Percentiles rank a stretch among this genome's conserved stretches.
Evolutionary conservation across 2,113 vertebrate species (phyloP).

Genomic region (Tinamus guttatus): DNA sequence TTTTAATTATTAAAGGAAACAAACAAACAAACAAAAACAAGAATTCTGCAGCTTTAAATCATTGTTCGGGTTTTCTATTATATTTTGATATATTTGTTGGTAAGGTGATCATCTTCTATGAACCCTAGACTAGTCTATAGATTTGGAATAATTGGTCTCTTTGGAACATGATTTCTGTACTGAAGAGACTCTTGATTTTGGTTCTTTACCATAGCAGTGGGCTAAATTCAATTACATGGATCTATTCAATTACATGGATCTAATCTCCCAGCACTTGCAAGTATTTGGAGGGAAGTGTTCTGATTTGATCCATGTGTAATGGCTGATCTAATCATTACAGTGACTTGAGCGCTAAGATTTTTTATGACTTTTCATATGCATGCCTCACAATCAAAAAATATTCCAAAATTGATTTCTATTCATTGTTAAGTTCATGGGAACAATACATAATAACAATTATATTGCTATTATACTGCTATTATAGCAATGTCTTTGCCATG

Average conservation of each 20-base stretch:
- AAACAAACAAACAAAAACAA: not conserved
- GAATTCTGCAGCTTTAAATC: not conserved
- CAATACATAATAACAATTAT: not conserved
- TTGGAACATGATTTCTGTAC: not conserved
- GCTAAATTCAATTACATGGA: not conserved
- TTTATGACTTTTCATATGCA: not conserved
- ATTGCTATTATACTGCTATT: too few relatives aligned
- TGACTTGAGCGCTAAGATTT: not conserved
- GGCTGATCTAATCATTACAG: not conserved
- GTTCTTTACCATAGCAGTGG: not conserved
- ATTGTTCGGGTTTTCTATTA: not conserved
- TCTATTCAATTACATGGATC: not conserved
- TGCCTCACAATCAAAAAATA: not conserved
- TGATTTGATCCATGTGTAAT: not conserved
- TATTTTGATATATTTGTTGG: not conserved
- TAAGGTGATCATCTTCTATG: not conserved
- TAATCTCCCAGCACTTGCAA: not conserved
- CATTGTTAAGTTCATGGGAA: not conserved
- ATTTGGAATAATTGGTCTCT: not conserved
- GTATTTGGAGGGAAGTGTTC: not conserved
- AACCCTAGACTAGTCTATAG: not conserved
- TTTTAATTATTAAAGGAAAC: not conserved
- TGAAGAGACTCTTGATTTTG: not conserved
- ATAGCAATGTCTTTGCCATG: not conserved
- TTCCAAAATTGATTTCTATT: not conserved